Conservation (phyloP, 92 coral and sea anemone genomes). For the Umimayanthus chanpuru region DNA sequence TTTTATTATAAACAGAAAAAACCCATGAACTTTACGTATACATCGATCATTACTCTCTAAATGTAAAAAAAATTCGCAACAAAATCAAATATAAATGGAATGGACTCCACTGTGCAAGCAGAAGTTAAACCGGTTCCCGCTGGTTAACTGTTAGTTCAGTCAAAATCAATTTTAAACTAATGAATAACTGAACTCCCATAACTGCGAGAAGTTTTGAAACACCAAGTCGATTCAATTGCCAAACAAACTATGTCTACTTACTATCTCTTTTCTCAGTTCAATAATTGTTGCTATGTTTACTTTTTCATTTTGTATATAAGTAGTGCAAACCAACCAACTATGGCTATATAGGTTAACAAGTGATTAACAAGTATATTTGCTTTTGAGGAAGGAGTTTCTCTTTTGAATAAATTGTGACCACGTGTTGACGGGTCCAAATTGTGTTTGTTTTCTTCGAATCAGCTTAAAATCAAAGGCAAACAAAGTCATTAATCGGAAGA, state of each 20-base stretch:
- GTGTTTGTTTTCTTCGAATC: background rate
- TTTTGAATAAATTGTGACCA: constrained; percentile 6
- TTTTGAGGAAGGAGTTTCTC: background rate
- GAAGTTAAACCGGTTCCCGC: background rate
- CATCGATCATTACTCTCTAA: background rate
- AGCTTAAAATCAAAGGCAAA: background rate
- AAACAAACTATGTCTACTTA: background rate
- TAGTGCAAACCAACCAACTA: background rate
- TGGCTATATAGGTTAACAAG: background rate
- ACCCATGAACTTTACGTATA: background rate
- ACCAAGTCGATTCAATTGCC: background rate
- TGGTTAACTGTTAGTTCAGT: background rate
- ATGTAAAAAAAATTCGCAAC: background rate
- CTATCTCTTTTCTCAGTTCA: background rate
- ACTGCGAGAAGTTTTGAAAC: background rate
- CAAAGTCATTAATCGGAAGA: background rate
- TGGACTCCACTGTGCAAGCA: constrained; percentile 15
- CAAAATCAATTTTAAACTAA: background rate
- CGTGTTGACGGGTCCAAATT: background rate
- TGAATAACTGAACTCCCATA: background rate
- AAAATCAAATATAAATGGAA: background rate
- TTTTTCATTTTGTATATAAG: background rate
- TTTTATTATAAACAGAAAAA: background rate
- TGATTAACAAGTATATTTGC: background rate
- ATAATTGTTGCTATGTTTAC: background rate